Percentiles rank a stretch among this genome's conserved stretches.
Conservation (phyloP, 2,888 invertebrate species). For the Athripsodes cinereus region DNA sequence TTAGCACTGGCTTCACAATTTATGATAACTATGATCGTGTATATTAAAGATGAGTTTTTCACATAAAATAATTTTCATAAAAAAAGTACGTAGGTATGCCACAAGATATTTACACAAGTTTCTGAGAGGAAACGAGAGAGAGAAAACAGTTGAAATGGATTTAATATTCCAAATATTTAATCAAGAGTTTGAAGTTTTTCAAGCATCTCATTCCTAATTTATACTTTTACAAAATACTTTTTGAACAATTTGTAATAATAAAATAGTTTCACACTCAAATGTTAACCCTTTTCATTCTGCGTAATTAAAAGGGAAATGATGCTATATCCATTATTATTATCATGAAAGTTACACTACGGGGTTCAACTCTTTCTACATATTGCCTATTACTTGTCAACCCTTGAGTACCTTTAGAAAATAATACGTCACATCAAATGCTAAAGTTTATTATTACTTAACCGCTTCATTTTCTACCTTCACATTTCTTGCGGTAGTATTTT, state of each 20-base stretch:
- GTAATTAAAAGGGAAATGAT: background rate
- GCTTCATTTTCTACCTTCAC: background rate
- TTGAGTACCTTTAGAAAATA: background rate
- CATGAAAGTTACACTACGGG: background rate
- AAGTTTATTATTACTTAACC: background rate
- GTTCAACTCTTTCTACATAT: background rate
- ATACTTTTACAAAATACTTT: background rate
- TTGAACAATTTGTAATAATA: background rate
- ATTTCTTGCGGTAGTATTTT: background rate
- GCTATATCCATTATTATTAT: background rate
- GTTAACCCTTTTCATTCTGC: background rate
- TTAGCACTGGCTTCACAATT: too few species aligned
- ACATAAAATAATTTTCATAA: too few species aligned
- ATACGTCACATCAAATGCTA: background rate
- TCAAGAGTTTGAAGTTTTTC: too few species aligned
- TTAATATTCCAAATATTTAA: too few species aligned
- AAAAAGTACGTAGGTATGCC: too few species aligned
- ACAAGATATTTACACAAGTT: too few species aligned
- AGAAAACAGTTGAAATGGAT: too few species aligned
- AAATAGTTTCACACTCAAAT: background rate
- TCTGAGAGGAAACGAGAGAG: too few species aligned
- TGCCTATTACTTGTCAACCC: background rate
- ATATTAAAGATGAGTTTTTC: too few species aligned
- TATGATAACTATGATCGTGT: too few species aligned
- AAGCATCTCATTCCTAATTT: too few species aligned